Evolutionary conservation across 1,140 invertebrate species (phyloP).

Genomic region (Zaprionus davidi): DNA sequence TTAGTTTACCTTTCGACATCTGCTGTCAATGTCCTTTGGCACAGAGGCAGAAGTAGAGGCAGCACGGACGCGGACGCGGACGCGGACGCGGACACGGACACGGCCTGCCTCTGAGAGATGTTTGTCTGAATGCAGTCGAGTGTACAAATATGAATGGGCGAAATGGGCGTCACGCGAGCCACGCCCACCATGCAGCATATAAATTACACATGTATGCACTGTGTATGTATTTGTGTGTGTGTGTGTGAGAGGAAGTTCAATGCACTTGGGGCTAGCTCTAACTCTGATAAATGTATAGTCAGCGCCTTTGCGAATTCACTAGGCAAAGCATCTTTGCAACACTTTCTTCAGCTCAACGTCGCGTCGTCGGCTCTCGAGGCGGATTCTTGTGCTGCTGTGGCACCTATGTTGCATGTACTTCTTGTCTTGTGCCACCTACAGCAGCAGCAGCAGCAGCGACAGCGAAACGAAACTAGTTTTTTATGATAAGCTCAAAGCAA

Average conservation of each 20-base stretch:
- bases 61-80: constrained; percentile 5
- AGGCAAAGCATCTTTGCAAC: constrained; percentile 47
- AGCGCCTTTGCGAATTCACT: constrained; percentile 41
- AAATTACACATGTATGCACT: constrained; percentile 56
- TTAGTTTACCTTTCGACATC: constrained; percentile 67
- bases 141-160: constrained; percentile 78
- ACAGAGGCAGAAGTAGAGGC: not conserved
- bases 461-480: constrained; percentile 74
- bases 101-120: constrained; percentile 14
- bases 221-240: constrained; percentile 4
- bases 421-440: constrained; percentile 2
- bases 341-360: constrained; percentile 34
- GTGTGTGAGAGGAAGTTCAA: constrained; percentile 55
- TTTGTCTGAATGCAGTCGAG: constrained; percentile 71
- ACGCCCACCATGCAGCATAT: constrained; percentile 64
- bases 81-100: constrained; percentile 3
- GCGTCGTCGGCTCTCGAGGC: constrained; percentile 4
- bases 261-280: constrained; percentile 47
- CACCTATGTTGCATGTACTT: constrained; percentile 1
- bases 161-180: constrained; percentile 48
- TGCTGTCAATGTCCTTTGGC: constrained; percentile 65
- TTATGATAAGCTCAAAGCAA: constrained; percentile 50
- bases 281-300: constrained; percentile 75
- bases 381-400: constrained; percentile 13
- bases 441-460: constrained; percentile 43